phyloP scores from a whole-genome alignment of 2,113 vertebrate genomes.

The Tauraco erythrolophus region DNA sequence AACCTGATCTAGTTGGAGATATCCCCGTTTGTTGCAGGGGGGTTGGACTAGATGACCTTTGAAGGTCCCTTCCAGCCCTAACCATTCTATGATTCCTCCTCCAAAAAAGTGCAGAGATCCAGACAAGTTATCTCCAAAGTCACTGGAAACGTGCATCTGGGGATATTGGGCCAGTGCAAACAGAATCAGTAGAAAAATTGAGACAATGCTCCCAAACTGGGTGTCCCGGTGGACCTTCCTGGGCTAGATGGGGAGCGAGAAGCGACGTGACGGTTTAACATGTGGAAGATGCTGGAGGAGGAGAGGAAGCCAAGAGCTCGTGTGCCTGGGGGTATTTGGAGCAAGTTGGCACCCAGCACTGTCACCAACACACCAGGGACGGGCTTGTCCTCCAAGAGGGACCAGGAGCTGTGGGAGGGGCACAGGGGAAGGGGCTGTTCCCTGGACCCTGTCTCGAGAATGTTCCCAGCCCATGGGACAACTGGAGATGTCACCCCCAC shows the following conservation, averaged over 20 bases:
- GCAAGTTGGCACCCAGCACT: not conserved
- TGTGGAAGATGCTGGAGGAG: not conserved
- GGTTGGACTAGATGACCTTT: too few species aligned
- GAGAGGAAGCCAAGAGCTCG: not conserved
- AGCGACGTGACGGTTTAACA: not conserved
- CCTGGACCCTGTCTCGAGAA: not conserved
- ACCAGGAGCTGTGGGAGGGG: not conserved
- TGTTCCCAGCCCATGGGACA: fast-evolving
- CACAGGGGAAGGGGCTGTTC: fast-evolving
- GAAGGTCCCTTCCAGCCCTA: too few species aligned
- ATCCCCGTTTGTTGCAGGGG: too few species aligned
- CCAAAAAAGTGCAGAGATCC: not conserved
- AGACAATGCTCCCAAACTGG: not conserved
- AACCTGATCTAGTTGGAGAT: too few species aligned
- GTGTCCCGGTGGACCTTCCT: not conserved
- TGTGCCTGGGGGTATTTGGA: not conserved
- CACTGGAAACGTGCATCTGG: not conserved
- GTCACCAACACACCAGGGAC: not conserved
- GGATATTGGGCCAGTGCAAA: not conserved
- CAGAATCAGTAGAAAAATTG: fast-evolving
- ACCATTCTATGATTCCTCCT: too few species aligned
- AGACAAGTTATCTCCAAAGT: not conserved
- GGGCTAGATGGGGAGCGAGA: not conserved
- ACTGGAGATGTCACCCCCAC: fast-evolving
- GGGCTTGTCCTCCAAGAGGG: not conserved